Evolutionary conservation across 1,140 invertebrate genomes (phyloP), one percentile per base, ranked within the genome.

Genomic region (Trachymyrmex septentrionalis): DNA sequence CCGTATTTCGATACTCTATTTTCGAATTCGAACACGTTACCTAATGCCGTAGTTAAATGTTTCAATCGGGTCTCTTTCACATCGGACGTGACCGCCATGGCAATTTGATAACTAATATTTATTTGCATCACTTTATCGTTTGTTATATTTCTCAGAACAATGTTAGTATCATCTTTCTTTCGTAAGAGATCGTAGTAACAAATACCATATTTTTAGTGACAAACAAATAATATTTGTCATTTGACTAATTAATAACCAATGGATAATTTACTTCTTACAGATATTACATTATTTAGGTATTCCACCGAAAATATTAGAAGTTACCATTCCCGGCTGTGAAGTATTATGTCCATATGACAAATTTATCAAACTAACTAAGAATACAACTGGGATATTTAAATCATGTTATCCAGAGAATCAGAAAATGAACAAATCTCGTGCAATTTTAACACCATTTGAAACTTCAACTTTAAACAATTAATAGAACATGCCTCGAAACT

Each of bases 31-130:
- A 85, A 89, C 19, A 95, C 88, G 0, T 87, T 77, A 19, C 87
- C 88, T 34, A 94, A 67, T 61, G 90, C 87, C 10, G 27, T 85
- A 3, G 93, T 81, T 55, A 95, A 85, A 34, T 95, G 89, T 19
- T 90, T 87, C 0, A 94, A 59, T 88, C 75, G 86, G 34, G 86
- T 72, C 44, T 93, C 81, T 75, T 92, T 72, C 12, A 85, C 75
- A 6, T 90, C 53, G 2, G 91, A 89, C 12, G 86, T 73, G 16
- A 91, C 69, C 14, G 92, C 92, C 16, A 95, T 44, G n/a, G 94
- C 91, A 6, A 95, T 38, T 19, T 93, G 71, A 87, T 93, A 87
- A 86, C 93, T 93, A 3, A 92, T 85, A n/a, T 53, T 87, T 1
- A 94, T 55, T 91, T 89, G 92, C n/a, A 95, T 53, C 87, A 61